Conservation (phyloP, 2,888 invertebrate genomes). For the Harmothoe impar region DNA sequence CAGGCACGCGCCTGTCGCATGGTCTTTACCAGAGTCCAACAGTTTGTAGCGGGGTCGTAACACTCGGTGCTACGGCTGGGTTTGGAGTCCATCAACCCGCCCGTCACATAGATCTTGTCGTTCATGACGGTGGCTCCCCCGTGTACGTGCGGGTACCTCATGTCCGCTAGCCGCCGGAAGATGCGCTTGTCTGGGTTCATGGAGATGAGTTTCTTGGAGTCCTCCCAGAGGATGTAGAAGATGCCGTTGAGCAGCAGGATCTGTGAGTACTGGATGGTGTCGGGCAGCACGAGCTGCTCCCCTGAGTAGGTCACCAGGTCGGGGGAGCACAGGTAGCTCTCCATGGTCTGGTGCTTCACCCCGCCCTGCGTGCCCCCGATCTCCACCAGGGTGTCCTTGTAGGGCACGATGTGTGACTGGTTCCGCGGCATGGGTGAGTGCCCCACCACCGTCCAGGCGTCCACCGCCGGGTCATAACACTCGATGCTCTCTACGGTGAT, state of each 20-base stretch:
- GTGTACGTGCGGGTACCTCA: constrained; percentile 77
- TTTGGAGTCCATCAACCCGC: constrained; percentile 78
- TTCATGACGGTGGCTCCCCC: constrained; percentile 79
- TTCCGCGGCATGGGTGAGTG: constrained; percentile 80
- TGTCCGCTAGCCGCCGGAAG: constrained; percentile 78
- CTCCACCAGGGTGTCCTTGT: constrained; percentile 79
- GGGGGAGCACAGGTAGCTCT: constrained; percentile 78
- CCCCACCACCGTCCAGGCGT: constrained; percentile 78
- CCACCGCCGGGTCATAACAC: constrained; percentile 76
- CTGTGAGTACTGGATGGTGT: constrained; percentile 79
- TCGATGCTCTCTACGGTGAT: constrained; percentile 80
- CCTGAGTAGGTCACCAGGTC: constrained; percentile 76
- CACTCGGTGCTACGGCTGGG: constrained; percentile 79
- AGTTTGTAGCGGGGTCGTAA: constrained; percentile 78
- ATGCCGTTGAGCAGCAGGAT: constrained; percentile 80
- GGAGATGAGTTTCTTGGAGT: constrained; percentile 79
- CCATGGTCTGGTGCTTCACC: constrained; percentile 79
- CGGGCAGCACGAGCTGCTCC: constrained; percentile 82
- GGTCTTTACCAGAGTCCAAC: constrained; percentile 78
- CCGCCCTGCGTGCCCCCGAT: constrained; percentile 79
- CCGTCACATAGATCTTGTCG: constrained; percentile 80
- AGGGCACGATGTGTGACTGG: constrained; percentile 79
- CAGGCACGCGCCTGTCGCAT: constrained; percentile 77
- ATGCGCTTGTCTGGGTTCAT: constrained; percentile 80
- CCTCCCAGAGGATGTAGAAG: constrained; percentile 83